Evolutionary conservation across 2,113 vertebrate species (phyloP), one percentile per base, ranked within the genome.

Genomic region (Pantherophis guttatus): DNA sequence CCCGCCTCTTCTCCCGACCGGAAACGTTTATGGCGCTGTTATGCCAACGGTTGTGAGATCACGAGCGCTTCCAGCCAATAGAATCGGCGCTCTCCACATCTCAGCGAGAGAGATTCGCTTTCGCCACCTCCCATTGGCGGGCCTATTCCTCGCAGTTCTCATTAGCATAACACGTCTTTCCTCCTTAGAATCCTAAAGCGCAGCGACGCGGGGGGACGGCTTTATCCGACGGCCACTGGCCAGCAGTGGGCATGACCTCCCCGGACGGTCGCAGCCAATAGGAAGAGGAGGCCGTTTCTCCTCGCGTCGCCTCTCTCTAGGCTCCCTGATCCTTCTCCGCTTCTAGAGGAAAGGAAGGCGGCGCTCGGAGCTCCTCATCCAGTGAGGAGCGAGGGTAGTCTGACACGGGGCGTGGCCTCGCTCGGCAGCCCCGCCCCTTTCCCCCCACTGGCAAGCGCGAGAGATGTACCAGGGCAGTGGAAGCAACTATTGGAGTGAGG

Each of bases 51-150:
- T 87, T 53, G 54, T 8, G 93, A 93, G 92, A 92, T 94, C 95
- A 92, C 95, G 90, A 86, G 91, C 81, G 17, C 57, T 11, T 55
- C 65, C 57, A 70, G 15, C 96, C 94, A 96, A 96, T 70, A 95
- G 91, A 57, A 1, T 0, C 53, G 15, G 33, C 7, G 75, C 33
- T 81, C 75, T 81, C 33, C 54, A 23, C 17, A 6, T n/a, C 0
- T 29, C 19, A 2, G 0, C 6, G 59, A n/a, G 62, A 70, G 70
- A 19, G 21, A 9, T 8, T 39, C 90, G 53, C 92, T 29, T 87
- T 65, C 29, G 1, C 29, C 0, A 52, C 0, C n/a, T 55, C 7
- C 23, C 0, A 26, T 0, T 0, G 0, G 87, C 17, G 21, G 15
- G 48, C 50, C 24, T 33, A 9, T 39, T 81, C 17, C 53, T 86